Conservation (phyloP, 35 echinoderm and acorn worm genomes). For the Chiridota heheva region DNA sequence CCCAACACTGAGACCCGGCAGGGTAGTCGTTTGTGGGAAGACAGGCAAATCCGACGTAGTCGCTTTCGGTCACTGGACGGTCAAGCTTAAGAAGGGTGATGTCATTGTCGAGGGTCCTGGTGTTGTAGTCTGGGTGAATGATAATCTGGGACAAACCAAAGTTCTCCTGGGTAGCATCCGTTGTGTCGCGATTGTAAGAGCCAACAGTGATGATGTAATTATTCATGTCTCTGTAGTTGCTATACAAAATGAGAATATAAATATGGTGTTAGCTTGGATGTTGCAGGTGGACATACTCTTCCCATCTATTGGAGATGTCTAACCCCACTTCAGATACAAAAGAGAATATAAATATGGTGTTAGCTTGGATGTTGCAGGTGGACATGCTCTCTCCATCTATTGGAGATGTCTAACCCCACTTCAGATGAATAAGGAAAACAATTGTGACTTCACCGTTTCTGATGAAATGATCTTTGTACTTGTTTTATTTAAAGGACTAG, state of each 20-base stretch:
- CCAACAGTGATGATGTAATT: slow-evolving; percentile 44
- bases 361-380: too few relatives aligned
- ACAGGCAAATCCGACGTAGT: slow-evolving; percentile 58
- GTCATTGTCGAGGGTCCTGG: slow-evolving; percentile 71
- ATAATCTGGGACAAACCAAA: slow-evolving; percentile 39
- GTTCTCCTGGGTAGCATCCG: slow-evolving; percentile 39
- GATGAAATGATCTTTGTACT: too few relatives aligned
- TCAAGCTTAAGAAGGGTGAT: slow-evolving; percentile 73
- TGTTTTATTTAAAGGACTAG: too few relatives aligned
- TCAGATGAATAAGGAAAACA: too few relatives aligned
- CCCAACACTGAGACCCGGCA: slow-evolving; percentile 53
- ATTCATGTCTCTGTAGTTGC: not conserved
- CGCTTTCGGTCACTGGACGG: slow-evolving; percentile 36
- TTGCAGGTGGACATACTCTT: too few relatives aligned
- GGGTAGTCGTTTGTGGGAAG: slow-evolving; percentile 48
- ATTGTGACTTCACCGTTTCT: too few relatives aligned
- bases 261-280: not conserved
- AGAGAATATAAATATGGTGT: not conserved
- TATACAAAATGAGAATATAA: not conserved
- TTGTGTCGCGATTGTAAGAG: slow-evolving; percentile 59
- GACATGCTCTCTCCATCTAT: too few relatives aligned
- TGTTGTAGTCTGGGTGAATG: slow-evolving; percentile 54
- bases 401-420: too few relatives aligned
- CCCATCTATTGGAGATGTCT: too few relatives aligned
- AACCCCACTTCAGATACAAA: too few relatives aligned